A percentile compares a stretch with the other conserved stretches of the same genome.
Evolutionary conservation across 2,797 vertebrate genomes (phyloP).

Genomic region (Pteropus rufus): DNA sequence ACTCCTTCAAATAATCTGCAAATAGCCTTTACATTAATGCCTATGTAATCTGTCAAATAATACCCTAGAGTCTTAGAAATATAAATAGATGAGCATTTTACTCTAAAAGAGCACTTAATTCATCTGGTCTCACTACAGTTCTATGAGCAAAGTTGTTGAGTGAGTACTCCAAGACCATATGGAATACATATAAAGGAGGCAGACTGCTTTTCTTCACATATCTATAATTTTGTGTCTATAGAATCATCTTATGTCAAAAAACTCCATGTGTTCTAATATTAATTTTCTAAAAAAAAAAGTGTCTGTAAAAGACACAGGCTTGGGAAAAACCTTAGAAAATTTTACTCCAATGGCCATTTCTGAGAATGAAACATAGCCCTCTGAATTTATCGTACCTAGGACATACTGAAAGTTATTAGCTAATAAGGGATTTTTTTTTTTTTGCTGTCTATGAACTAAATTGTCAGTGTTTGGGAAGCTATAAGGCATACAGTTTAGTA

Average conservation of each 20-base stretch:
- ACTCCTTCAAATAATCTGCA: background rate
- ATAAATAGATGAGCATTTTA: slow-evolving; percentile 24
- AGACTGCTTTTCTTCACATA: background rate
- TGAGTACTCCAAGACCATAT: background rate
- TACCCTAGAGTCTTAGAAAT: slow-evolving; percentile 12
- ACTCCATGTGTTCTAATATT: background rate
- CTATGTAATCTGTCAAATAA: background rate
- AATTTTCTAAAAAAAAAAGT: background rate
- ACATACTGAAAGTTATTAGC: background rate
- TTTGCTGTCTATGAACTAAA: slow-evolving; percentile 19
- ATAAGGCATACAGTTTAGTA: background rate
- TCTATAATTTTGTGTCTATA: background rate
- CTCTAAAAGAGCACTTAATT: background rate
- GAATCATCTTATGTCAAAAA: background rate
- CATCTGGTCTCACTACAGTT: background rate
- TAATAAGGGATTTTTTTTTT: slow-evolving; percentile 46
- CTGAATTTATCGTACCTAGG: background rate
- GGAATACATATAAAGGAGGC: background rate
- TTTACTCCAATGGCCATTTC: slow-evolving; percentile 7
- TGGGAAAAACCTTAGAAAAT: background rate
- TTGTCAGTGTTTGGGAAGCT: background rate
- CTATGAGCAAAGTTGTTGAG: background rate
- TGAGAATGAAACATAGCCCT: slow-evolving; percentile 10
- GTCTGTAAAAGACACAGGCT: background rate
- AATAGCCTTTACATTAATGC: background rate